These are phyloP conservation scores for Hanleya hanleyi DNA, from an alignment of 2,888 invertebrate species.

Conservation along the genomic window DNA sequence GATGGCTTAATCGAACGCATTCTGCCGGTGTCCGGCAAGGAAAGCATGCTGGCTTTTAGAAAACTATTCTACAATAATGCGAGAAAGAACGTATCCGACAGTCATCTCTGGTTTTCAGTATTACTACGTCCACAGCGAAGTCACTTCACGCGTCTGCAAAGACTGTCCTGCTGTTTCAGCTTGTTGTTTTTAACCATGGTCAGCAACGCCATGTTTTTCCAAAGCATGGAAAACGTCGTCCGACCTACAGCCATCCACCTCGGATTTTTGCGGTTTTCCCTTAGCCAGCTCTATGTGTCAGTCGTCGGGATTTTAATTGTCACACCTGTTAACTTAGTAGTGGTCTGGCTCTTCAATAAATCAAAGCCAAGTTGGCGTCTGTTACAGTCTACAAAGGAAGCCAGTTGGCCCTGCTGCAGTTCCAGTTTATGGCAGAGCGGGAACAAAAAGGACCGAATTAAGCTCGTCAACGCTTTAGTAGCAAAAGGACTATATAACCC, in stretches of 20 bases:
- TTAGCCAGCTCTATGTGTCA: conserved; percentile 47
- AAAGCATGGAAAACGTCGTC: conserved; percentile 24
- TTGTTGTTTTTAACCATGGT: conserved; percentile 57
- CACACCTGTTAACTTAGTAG: conserved; percentile 43
- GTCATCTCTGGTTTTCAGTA: conserved; percentile 75
- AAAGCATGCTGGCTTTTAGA: conserved; percentile 68
- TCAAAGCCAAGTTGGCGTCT: conserved; percentile 29
- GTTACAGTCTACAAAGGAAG: background rate
- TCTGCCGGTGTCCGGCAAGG: conserved; percentile 66
- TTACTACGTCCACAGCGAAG: conserved; percentile 73
- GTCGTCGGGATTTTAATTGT: conserved; percentile 44
- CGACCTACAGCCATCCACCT: conserved; percentile 38
- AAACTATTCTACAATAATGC: conserved; percentile 70
- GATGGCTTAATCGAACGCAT: conserved; percentile 73
- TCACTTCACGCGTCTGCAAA: conserved; percentile 71
- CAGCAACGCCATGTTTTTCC: conserved; percentile 54
- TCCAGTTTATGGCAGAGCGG: no score
- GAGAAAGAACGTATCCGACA: conserved; percentile 70
- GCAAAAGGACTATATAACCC: background rate
- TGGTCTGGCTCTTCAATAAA: conserved; percentile 48
- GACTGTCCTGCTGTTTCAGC: conserved; percentile 53
- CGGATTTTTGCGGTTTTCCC: conserved; percentile 48
- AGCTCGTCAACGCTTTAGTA: background rate
- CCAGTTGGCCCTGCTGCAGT: background rate
- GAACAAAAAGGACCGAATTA: background rate